Conservation (phyloP, 2,888 invertebrate genomes). For the Mimas tiliae region DNA sequence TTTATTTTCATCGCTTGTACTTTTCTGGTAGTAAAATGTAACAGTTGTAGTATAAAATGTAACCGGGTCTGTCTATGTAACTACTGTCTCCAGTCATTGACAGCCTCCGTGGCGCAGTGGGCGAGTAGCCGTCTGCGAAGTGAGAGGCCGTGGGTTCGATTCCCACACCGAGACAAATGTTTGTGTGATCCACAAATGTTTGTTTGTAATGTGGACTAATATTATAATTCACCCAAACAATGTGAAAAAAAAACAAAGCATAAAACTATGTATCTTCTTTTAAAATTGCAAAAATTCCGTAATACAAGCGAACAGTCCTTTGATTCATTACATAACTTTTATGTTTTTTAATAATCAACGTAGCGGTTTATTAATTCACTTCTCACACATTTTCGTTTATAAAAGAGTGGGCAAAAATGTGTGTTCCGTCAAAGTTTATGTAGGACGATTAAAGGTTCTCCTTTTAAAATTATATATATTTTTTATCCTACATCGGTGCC, state of each 20-base stretch:
- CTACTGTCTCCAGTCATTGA: too few relatives aligned
- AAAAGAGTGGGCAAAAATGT: slow-evolving; percentile 31
- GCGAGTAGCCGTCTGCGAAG: too few relatives aligned
- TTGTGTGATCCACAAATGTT: too few relatives aligned
- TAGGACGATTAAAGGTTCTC: slow-evolving; percentile 33
- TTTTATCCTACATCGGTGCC: slow-evolving; percentile 35
- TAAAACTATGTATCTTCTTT: too few relatives aligned
- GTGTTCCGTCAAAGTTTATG: slow-evolving; percentile 38
- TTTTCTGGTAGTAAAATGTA: background rate
- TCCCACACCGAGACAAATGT: too few relatives aligned
- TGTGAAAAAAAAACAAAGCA: too few relatives aligned
- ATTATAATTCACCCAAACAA: too few relatives aligned
- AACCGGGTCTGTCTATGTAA: too few relatives aligned
- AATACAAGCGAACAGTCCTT: background rate
- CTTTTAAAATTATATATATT: slow-evolving; percentile 50
- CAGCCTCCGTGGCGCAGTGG: too few relatives aligned
- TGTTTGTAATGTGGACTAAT: too few relatives aligned
- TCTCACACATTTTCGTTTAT: slow-evolving; percentile 34
- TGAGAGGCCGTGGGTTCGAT: too few relatives aligned
- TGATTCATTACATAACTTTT: slow-evolving; percentile 9
- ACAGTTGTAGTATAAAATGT: background rate
- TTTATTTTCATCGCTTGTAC: background rate
- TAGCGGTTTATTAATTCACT: slow-evolving; percentile 29
- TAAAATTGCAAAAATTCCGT: too few relatives aligned
- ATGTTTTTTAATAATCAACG: slow-evolving; percentile 28